These are phyloP conservation scores for Cataglyphis livida DNA, from an alignment of 2,888 invertebrate genomes.

Conservation along the genomic window DNA sequence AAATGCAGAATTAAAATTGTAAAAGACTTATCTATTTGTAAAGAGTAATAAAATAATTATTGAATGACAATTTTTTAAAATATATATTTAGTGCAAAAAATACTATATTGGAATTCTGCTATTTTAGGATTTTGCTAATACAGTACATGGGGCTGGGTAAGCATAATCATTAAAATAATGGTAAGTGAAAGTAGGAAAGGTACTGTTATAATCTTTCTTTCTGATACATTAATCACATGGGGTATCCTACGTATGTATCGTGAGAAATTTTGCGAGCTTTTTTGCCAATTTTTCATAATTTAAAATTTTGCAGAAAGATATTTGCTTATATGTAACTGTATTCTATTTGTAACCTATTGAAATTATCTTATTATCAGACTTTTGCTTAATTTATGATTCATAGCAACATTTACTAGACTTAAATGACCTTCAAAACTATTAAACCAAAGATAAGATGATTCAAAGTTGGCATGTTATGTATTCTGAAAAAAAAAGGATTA, in stretches of 20 bases:
- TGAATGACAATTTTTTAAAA: background rate
- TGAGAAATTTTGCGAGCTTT: conserved; percentile 12
- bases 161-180: conserved; percentile 75
- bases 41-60: background rate
- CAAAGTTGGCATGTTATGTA: background rate
- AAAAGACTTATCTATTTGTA: background rate
- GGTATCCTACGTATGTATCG: background rate
- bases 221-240: conserved; percentile 36
- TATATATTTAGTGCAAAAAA: background rate
- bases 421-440: background rate
- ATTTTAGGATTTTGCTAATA: conserved; percentile 81
- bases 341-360: background rate
- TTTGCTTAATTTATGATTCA: conserved; percentile 12
- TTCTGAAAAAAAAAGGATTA: background rate
- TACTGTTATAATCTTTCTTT: conserved; percentile 65
- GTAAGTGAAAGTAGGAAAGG: conserved; percentile 79
- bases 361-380: conserved; percentile 12
- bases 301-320: background rate
- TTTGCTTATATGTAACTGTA: background rate
- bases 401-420: background rate
- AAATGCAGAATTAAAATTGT: background rate
- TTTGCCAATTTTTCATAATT: background rate
- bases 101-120: conserved; percentile 68
- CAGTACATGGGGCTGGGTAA: conserved; percentile 83
- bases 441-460: conserved; percentile 17